These are phyloP conservation scores for Hipposideros armiger DNA, from an alignment of 2,113 vertebrate genomes.

Conservation along the genomic window DNA sequence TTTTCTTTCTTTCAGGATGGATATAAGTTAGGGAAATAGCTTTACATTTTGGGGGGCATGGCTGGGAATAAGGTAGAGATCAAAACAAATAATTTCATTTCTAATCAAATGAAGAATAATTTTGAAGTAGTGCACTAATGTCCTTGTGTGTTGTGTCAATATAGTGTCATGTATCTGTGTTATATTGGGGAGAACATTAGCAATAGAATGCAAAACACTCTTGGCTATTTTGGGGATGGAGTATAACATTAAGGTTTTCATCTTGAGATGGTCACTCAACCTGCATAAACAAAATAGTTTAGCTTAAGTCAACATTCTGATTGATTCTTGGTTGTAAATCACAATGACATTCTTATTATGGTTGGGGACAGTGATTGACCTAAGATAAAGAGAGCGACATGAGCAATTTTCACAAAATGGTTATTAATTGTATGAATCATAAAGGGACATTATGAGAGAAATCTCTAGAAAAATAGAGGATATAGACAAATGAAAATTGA, in stretches of 20 bases:
- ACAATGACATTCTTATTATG: not conserved
- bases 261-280: not conserved
- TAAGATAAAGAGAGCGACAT: not conserved
- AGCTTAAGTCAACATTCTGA: not conserved
- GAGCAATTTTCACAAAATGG: not conserved
- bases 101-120: not conserved
- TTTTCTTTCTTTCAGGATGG: not conserved
- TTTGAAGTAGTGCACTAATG: not conserved
- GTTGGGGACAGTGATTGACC: not conserved
- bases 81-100: not conserved
- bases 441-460: not conserved
- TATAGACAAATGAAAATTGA: not conserved
- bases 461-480: not conserved
- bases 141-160: not conserved
- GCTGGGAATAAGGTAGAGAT: not conserved
- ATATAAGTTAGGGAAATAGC: not conserved
- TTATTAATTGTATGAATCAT: not conserved
- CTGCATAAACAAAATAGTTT: not conserved
- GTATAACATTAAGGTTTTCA: not conserved
- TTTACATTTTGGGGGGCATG: not conserved
- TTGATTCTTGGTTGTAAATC: not conserved
- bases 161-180: no score
- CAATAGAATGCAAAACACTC: not conserved
- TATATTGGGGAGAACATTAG: not conserved
- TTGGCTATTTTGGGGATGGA: not conserved